phyloP scores from a whole-genome alignment of 2,888 invertebrate genomes.

The Leptinotarsa tumamoca region DNA sequence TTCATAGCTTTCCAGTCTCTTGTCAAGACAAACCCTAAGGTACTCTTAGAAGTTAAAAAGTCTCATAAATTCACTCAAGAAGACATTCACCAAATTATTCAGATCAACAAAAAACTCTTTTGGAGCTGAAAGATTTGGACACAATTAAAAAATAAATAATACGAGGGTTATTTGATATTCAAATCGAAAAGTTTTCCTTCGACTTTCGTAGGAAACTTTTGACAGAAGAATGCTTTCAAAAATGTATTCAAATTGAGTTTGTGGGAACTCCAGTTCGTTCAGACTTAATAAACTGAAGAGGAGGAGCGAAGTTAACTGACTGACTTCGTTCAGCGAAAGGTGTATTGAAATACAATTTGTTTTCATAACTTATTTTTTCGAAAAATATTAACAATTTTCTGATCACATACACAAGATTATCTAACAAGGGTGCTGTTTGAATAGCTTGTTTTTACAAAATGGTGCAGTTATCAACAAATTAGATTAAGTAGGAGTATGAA shows the following conservation, averaged over 20 bases:
- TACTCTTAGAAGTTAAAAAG: not conserved
- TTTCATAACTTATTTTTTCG: no score
- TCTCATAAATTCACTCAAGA: not conserved
- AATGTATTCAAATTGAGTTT: conserved; percentile 1
- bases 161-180: conserved; percentile 16
- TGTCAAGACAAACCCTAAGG: no score
- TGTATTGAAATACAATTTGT: no score
- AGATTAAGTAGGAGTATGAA: no score
- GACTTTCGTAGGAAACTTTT: not conserved
- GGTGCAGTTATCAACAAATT: no score
- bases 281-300: not conserved
- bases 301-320: not conserved
- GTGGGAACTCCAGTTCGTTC: not conserved
- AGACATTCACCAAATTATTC: no score
- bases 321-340: not conserved
- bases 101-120: not conserved
- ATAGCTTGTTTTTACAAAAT: no score
- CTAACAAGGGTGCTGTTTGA: no score
- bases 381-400: no score
- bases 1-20: no score
- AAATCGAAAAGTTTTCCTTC: not conserved
- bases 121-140: not conserved
- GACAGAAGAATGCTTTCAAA: not conserved
- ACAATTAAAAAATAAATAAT: conserved; percentile 11
- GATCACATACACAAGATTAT: no score